Evolutionary conservation across 2,797 vertebrate species (phyloP), one percentile per base, ranked within the genome.

Genomic region (Allobates femoralis): DNA sequence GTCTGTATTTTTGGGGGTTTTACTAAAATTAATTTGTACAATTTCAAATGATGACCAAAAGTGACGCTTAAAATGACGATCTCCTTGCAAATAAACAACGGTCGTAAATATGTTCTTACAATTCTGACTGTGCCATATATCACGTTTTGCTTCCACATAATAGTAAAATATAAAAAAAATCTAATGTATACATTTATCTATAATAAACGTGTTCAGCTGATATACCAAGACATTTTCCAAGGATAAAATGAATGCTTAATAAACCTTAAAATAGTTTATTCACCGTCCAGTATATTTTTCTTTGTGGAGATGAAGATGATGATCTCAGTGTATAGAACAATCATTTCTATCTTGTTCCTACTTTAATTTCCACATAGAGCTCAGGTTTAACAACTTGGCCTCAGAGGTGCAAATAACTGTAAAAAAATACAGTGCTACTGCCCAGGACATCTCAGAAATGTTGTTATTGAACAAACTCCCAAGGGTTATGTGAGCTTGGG

Each of bases 361-460:
- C 69, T 84, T 69, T 87, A 74, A 87, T 87, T 87, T 87, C 46
- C 86, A 84, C 81, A 80, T 75, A 56, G 41, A 75, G 41, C 67
- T 58, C 28, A 80, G 58, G 41, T 87, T 87, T 87, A 84, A 89
- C 90, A 89, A 71, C 0, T 83, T 90, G 58, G 26, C 89, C 77
- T 89, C 78, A 69, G 88, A 89, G 74, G 34, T 91, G 78, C 88
- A 89, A 88, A 88, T 90, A 89, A 83, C 56, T 89, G 6, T 84
- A 89, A 90, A 83, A 90, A 92, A 90, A 56, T 88, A 81, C 80
- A 89, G 77, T 62, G 62, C 81, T 84, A 10, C 41, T 87, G 2
- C 16, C 46, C 90, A 90, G 90, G 76, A 87, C 64, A 76, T 86
- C 76, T 90, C 50, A 90, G 88, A 91, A 89, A 90, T 85, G 89